Conservation (phyloP, 2,113 vertebrate species). For the Orientallactaga bullata region DNA sequence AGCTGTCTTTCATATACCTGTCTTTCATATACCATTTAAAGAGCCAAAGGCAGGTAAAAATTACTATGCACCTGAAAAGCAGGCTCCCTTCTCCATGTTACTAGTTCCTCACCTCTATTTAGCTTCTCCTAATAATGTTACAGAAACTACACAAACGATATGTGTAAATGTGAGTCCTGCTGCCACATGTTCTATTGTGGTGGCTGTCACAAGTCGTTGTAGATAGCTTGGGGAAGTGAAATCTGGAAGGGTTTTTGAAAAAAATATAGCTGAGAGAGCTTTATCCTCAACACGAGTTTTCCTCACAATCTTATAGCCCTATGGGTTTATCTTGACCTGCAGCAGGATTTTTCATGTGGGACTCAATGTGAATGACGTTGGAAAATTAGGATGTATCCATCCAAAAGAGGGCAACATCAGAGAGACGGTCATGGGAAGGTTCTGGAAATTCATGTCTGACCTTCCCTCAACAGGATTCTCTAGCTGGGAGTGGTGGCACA, state of each 20-base stretch:
- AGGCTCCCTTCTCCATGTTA: neutral
- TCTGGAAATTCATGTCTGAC: neutral
- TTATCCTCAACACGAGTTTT: neutral
- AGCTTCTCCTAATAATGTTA: neutral
- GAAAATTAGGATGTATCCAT: neutral
- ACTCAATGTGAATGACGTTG: neutral
- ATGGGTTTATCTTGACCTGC: neutral
- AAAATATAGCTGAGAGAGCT: neutral
- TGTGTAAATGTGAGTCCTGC: neutral
- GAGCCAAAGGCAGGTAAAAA: neutral
- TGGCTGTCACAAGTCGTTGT: neutral
- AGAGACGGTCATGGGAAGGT: neutral
- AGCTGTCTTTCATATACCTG: neutral
- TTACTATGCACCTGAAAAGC: neutral
- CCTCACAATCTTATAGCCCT: neutral
- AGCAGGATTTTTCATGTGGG: neutral
- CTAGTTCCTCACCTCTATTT: neutral
- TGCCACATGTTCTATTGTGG: neutral
- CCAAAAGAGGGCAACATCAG: neutral
- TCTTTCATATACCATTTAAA: fast-evolving
- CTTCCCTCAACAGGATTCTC: neutral
- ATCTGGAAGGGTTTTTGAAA: neutral
- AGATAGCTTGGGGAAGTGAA: neutral
- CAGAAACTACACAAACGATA: neutral
- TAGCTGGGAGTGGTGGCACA: too few relatives aligned